A percentile compares a stretch with the other conserved stretches of the same genome.
phyloP scores from a whole-genome alignment of 2,113 vertebrate genomes.

The Gorilla gorilla region DNA sequence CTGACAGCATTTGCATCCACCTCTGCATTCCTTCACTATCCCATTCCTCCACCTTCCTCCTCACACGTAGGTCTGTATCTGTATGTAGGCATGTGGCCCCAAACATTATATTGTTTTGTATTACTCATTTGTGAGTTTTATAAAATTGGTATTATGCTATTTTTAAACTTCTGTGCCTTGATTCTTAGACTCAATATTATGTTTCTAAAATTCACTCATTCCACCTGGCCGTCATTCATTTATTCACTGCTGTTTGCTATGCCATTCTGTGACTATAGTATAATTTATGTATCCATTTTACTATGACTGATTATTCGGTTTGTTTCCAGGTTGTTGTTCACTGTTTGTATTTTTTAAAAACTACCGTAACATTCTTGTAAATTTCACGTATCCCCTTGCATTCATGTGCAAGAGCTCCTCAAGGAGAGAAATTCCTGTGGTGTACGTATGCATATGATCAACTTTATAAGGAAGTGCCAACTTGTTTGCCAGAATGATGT shows the following conservation, averaged over 20 bases:
- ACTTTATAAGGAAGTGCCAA: neutral
- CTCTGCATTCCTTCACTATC: neutral
- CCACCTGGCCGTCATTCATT: neutral
- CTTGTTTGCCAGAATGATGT: neutral
- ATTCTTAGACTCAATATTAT: neutral
- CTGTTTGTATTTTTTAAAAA: neutral
- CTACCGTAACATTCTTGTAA: neutral
- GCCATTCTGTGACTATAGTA: neutral
- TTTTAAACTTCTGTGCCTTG: neutral
- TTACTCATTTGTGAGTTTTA: neutral
- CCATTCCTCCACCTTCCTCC: too few species aligned
- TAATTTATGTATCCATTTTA: neutral
- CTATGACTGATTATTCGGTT: neutral
- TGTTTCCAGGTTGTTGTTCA: neutral
- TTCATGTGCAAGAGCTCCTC: neutral
- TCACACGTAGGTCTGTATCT: neutral
- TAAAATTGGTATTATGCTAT: neutral
- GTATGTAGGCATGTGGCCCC: neutral
- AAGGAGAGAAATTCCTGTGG: neutral
- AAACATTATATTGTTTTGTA: neutral
- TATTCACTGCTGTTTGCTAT: neutral
- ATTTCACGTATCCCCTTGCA: neutral
- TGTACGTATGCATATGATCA: neutral
- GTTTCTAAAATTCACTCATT: neutral
- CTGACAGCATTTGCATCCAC: rapidly evolving